Evolutionary conservation across 2,797 vertebrate genomes (phyloP).

Genomic region (Bradypodion ventrale): DNA sequence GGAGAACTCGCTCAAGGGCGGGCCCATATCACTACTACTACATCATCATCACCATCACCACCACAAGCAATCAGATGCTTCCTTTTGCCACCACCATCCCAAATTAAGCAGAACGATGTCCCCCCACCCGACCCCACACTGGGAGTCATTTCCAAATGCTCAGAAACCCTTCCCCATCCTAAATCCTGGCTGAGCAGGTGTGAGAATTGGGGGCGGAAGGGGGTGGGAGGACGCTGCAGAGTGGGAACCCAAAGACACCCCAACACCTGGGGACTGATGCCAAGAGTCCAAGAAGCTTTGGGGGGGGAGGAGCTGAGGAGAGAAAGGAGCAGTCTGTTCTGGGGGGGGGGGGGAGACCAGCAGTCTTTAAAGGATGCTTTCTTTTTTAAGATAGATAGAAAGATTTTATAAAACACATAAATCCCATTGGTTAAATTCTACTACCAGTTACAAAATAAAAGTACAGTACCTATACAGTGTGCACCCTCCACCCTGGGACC

Average conservation of each 20-base stretch:
- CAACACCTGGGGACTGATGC: not conserved
- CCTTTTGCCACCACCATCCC: not conserved
- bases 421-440: too few species aligned
- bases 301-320: not conserved
- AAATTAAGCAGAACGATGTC: not conserved
- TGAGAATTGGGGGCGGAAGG: too few species aligned
- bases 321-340: not conserved
- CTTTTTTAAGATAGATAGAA: too few species aligned
- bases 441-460: too few species aligned
- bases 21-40: not conserved
- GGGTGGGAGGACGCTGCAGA: not conserved
- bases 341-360: not conserved
- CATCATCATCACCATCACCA: too few species aligned
- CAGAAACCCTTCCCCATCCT: not conserved
- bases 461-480: too few species aligned
- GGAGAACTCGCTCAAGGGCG: not conserved
- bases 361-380: slow-evolving; percentile 38
- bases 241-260: not conserved
- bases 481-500: too few species aligned
- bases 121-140: too few species aligned
- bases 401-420: too few species aligned
- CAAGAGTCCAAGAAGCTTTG: not conserved
- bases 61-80: not conserved
- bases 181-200: not conserved
- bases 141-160: not conserved